Percentiles rank a stretch among this genome's conserved stretches.
Evolutionary conservation across 2,113 vertebrate genomes (phyloP).

Genomic region (Capreolus pygargus): DNA sequence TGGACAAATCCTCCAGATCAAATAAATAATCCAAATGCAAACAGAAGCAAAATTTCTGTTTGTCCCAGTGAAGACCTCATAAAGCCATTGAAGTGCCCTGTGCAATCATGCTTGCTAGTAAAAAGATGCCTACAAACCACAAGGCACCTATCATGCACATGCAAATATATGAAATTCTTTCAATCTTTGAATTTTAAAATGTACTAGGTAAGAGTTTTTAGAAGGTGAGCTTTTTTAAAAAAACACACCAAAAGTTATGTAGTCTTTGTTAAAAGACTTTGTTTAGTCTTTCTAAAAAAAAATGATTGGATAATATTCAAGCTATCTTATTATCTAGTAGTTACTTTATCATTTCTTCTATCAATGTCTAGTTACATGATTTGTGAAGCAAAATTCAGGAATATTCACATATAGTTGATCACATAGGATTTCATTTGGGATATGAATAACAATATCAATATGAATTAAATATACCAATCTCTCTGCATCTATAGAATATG

Average conservation of each 20-base stretch:
- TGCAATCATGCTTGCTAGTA: not conserved
- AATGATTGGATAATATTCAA: not conserved
- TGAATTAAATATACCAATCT: not conserved
- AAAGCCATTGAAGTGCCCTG: not conserved
- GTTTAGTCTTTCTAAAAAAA: not conserved
- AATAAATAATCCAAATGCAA: not conserved
- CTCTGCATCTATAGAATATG: not conserved
- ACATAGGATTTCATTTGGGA: not conserved
- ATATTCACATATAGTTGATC: not conserved
- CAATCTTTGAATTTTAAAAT: not conserved
- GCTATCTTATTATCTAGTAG: not conserved
- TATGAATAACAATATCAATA: not conserved
- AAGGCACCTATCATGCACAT: not conserved
- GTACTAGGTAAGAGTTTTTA: not conserved
- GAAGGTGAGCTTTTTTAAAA: not conserved
- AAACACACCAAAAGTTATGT: not conserved
- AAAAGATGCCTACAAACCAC: not conserved
- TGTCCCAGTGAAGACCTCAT: not conserved
- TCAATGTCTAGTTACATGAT: not conserved
- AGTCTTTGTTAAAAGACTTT: not conserved
- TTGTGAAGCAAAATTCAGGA: not conserved
- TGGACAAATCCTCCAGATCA: not conserved
- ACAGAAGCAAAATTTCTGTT: not conserved
- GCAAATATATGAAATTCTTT: not conserved
- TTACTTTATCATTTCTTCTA: not conserved